Conservation (phyloP, 2,113 vertebrate genomes). For the Tricholaema leucomelas region DNA sequence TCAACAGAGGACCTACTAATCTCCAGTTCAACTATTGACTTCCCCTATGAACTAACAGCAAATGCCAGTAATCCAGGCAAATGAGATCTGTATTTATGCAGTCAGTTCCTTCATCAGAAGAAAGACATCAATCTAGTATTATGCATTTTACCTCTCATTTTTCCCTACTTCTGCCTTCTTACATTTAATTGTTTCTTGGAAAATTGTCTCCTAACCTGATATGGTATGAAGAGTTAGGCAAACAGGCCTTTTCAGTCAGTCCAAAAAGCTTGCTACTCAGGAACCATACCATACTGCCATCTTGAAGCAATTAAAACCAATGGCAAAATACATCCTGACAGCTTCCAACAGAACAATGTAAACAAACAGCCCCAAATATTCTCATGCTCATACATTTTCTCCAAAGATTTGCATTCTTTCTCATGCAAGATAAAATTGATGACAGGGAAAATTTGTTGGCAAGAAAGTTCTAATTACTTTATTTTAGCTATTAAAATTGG, state of each 20-base stretch:
- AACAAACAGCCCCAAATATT: slow-evolving; percentile 21
- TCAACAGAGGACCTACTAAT: not conserved
- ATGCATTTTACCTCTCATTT: not conserved
- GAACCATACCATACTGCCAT: not conserved
- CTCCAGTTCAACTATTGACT: not conserved
- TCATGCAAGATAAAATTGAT: slow-evolving; percentile 27
- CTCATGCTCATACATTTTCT: slow-evolving; percentile 19
- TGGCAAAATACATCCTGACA: slow-evolving; percentile 1
- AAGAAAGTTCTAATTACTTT: slow-evolving; percentile 42
- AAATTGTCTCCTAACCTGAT: not conserved
- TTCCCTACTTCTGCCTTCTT: not conserved
- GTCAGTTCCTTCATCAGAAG: not conserved
- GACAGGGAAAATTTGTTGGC: slow-evolving; percentile 41
- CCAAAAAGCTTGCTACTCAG: not conserved
- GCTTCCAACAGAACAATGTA: slow-evolving; percentile 44
- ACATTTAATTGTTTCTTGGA: not conserved
- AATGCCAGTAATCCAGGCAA: not conserved
- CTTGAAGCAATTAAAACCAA: slow-evolving; percentile 56
- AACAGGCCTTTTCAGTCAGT: not conserved
- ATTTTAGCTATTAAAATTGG: slow-evolving; percentile 9
- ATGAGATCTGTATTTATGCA: not conserved
- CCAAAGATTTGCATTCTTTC: slow-evolving; percentile 33
- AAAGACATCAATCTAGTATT: not conserved
- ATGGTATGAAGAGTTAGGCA: not conserved
- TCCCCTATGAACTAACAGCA: not conserved